Percentiles rank a stretch among this genome's conserved stretches.
Evolutionary conservation across 1,140 invertebrate species (phyloP).

Genomic region (Mizuhopecten yessoensis): DNA sequence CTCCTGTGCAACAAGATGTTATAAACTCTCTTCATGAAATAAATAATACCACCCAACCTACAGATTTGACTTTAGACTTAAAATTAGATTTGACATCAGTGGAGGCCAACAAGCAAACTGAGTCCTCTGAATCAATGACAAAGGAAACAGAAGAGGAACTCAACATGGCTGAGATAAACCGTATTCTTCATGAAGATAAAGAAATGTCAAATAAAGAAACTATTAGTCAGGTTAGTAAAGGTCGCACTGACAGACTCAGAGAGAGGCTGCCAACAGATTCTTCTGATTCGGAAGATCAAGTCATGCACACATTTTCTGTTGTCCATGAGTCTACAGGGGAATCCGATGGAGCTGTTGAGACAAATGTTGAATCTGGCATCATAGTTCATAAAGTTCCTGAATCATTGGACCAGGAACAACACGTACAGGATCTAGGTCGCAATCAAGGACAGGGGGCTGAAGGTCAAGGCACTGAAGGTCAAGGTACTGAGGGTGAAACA

Average conservation of each 20-base stretch:
- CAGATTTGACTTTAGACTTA: not conserved
- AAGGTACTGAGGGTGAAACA: not conserved
- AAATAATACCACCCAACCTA: not conserved
- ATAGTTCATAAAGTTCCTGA: conserved; percentile 18
- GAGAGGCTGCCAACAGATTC: conserved; percentile 13
- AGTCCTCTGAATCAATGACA: too few relatives aligned
- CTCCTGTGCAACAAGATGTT: not conserved
- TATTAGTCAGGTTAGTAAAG: not conserved
- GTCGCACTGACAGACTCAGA: not conserved
- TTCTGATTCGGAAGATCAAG: not conserved
- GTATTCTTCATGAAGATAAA: not conserved
- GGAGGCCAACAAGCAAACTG: not conserved
- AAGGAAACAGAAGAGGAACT: too few relatives aligned
- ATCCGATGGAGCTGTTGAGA: not conserved
- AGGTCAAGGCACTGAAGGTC: not conserved
- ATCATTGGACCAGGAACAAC: not conserved
- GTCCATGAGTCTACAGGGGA: conserved; percentile 15
- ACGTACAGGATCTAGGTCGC: not conserved
- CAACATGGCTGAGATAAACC: not conserved
- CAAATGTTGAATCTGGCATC: not conserved
- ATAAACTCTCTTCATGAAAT: not conserved
- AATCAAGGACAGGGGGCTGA: not conserved
- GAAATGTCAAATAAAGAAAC: not conserved
- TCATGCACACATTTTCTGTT: conserved; percentile 8
- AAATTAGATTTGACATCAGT: not conserved